Evolutionary conservation across 2,888 invertebrate genomes (phyloP).

Genomic region (Amphipyra berbera): DNA sequence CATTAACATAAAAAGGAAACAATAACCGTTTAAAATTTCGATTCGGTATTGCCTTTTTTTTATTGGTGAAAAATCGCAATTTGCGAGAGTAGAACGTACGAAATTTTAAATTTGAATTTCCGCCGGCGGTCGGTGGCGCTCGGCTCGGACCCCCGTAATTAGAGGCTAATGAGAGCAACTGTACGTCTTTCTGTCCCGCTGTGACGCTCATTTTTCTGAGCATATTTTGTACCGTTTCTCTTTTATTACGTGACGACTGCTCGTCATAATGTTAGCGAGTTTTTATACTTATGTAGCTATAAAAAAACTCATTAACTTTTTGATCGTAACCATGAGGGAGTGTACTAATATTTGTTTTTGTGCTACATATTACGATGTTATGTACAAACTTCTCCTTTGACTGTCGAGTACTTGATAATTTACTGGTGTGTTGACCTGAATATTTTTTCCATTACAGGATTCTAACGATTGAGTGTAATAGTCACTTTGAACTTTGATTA

Average conservation of each 20-base stretch:
- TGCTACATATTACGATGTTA: conserved; percentile 56
- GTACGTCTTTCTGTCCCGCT: conserved; percentile 67
- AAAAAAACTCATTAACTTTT: conserved; percentile 74
- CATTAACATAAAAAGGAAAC: conserved; percentile 89
- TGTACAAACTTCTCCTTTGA: conserved; percentile 53
- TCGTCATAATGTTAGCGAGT: conserved; percentile 67
- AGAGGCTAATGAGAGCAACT: conserved; percentile 85
- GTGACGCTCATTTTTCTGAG: conserved; percentile 72
- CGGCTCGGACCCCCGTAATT: conserved; percentile 77
- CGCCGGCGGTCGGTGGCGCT: conserved; percentile 70
- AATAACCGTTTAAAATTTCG: conserved; percentile 88
- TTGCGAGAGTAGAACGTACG: conserved; percentile 82
- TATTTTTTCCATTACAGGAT: conserved; percentile 54
- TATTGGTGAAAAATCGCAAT: conserved; percentile 85
- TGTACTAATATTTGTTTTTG: conserved; percentile 63
- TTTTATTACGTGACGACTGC: conserved; percentile 79
- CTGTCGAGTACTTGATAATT: conserved; percentile 41
- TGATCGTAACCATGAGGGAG: conserved; percentile 63
- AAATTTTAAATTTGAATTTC: conserved; percentile 85
- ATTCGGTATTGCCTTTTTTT: conserved; percentile 82
- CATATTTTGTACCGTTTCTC: conserved; percentile 72
- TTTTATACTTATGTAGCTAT: conserved; percentile 66
- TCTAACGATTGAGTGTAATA: conserved; percentile 53
- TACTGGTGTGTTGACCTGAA: conserved; percentile 55
- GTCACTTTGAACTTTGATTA: conserved; percentile 59